A percentile compares a stretch with the other conserved stretches of the same genome.
These are phyloP conservation scores for Syritta pipiens DNA, from an alignment of 2,888 invertebrate genomes.

Conservation along the genomic window DNA sequence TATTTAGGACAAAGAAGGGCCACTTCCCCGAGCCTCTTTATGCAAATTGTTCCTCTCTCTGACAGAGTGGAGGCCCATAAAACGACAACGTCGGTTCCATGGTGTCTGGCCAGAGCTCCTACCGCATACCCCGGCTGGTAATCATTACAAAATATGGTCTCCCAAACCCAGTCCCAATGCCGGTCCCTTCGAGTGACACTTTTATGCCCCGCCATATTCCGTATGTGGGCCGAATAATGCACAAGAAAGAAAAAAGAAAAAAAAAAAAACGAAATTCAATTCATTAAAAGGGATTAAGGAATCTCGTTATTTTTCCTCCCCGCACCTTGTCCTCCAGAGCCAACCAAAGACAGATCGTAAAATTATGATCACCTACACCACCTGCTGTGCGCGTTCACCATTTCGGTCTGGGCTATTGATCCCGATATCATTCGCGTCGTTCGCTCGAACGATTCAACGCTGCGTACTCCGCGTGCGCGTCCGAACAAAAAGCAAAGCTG, in stretches of 20 bases:
- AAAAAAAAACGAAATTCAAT: slow-evolving; percentile 44
- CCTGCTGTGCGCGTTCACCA: slow-evolving; percentile 62
- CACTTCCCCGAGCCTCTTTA: too few species aligned
- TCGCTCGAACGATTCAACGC: not conserved
- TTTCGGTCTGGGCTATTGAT: slow-evolving; percentile 68
- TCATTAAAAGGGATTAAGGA: slow-evolving; percentile 68
- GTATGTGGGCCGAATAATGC: slow-evolving; percentile 53
- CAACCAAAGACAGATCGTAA: slow-evolving; percentile 68
- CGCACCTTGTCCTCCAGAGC: slow-evolving; percentile 8
- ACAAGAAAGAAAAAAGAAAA: slow-evolving; percentile 3
- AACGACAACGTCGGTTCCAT: too few species aligned
- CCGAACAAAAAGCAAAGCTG: slow-evolving; percentile 28
- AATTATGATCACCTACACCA: slow-evolving; percentile 69
- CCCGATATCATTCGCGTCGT: too few species aligned
- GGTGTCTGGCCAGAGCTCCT: too few species aligned
- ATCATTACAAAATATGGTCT: too few species aligned
- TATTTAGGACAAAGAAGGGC: too few species aligned
- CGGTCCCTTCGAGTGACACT: too few species aligned
- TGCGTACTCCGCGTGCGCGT: not conserved
- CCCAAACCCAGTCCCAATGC: too few species aligned
- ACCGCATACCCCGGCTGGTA: too few species aligned
- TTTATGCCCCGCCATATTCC: too few species aligned
- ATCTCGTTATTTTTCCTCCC: slow-evolving; percentile 62
- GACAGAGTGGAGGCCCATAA: too few species aligned
- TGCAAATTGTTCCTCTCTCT: too few species aligned